Evolutionary conservation across 2,888 invertebrate species (phyloP).

Genomic region (Drosophila picticornis): DNA sequence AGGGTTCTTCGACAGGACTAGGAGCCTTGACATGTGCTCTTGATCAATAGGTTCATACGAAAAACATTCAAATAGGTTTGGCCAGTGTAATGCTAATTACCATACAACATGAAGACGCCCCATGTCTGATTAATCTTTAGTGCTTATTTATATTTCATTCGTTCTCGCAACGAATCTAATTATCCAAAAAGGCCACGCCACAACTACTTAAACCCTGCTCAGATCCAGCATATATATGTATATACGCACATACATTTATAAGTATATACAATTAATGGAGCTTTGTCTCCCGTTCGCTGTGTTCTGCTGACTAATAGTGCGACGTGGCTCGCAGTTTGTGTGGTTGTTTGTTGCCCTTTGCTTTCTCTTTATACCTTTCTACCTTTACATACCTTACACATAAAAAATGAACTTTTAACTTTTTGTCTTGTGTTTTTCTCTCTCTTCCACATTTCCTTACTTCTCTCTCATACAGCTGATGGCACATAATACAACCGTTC

Average conservation of each 20-base stretch:
- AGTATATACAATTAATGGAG: conserved; percentile 19
- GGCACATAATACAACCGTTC: conserved; percentile 86
- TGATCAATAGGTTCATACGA: conserved; percentile 59
- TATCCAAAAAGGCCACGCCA: conserved; percentile 66
- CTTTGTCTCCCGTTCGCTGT: conserved; percentile 7
- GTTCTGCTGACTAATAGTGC: conserved; percentile 70
- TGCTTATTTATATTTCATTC: conserved; percentile 74
- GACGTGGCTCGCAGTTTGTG: conserved; percentile 34
- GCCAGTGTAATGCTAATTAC: conserved; percentile 52
- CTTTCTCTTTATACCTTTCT: conserved; percentile 7
- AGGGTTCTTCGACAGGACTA: neutral
- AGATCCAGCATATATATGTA: conserved; percentile 32
- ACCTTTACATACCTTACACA: conserved; percentile 35
- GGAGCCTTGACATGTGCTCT: conserved; percentile 13
- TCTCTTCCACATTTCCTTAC: conserved; percentile 1
- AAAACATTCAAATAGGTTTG: conserved; percentile 29
- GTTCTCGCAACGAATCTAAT: conserved; percentile 66
- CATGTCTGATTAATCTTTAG: conserved; percentile 71
- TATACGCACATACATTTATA: neutral
- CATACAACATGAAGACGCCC: conserved; percentile 51
- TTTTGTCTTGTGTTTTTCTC: conserved; percentile 70
- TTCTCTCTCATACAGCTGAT: conserved; percentile 82
- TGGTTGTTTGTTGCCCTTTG: neutral
- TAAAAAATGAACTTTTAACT: conserved; percentile 81
- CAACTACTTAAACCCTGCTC: conserved; percentile 20